A percentile compares a stretch with the other conserved stretches of the same genome.
phyloP scores from a whole-genome alignment of 2,113 vertebrate species.

The Cheirogaleus medius region DNA sequence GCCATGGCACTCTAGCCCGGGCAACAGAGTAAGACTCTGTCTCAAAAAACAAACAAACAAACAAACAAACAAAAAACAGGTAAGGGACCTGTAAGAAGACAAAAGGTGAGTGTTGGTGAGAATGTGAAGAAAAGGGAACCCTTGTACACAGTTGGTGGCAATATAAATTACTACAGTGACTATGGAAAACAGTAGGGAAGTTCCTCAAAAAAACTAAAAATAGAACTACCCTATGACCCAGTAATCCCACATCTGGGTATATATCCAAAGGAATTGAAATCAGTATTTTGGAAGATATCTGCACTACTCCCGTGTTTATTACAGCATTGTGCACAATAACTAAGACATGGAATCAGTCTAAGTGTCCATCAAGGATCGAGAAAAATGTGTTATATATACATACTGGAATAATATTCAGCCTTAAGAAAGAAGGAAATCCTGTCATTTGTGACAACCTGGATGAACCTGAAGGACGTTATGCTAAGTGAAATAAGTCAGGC shows the following conservation, averaged over 20 bases:
- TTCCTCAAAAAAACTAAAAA: not conserved
- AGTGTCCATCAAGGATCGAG: not conserved
- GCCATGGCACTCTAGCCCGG: no score
- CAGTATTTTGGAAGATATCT: not conserved
- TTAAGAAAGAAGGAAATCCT: not conserved
- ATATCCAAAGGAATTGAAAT: not conserved
- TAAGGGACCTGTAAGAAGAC: not conserved
- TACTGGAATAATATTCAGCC: not conserved
- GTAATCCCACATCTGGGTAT: not conserved
- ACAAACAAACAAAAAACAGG: not conserved
- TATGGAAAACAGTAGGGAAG: not conserved
- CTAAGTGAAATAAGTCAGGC: not conserved
- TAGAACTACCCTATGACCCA: not conserved
- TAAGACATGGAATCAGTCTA: not conserved
- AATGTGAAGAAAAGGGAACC: not conserved
- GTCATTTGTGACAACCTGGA: not conserved
- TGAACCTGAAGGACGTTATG: not conserved
- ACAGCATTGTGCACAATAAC: not conserved
- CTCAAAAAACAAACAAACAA: not conserved
- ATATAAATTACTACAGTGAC: not conserved
- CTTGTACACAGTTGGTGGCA: not conserved
- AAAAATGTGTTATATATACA: not conserved
- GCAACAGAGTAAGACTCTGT: no score
- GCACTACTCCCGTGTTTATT: not conserved
- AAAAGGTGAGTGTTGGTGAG: not conserved